Evolutionary conservation across 2,797 vertebrate genomes (phyloP).

Genomic region (Sternotherus odoratus): DNA sequence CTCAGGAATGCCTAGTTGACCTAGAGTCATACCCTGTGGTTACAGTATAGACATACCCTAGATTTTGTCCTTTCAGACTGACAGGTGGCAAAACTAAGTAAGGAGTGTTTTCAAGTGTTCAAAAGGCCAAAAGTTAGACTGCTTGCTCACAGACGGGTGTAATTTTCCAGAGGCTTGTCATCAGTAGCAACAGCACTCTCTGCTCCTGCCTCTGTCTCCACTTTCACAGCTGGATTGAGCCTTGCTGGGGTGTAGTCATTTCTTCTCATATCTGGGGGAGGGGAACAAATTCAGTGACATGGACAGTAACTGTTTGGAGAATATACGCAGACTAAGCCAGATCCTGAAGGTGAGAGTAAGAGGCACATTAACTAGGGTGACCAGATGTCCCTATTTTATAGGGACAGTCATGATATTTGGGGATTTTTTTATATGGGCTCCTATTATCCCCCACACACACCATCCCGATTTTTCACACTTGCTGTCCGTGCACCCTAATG

Average conservation of each 20-base stretch:
- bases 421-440: no score
- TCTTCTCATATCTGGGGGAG: slow-evolving; percentile 88
- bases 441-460: no score
- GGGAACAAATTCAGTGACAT: slow-evolving; percentile 55
- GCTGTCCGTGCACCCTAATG: no score
- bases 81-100: neutral
- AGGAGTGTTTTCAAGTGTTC: neutral
- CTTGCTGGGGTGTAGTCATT: slow-evolving; percentile 77
- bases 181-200: neutral
- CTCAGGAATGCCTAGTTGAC: neutral
- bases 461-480: no score
- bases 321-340: neutral
- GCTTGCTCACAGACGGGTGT: slow-evolving; percentile 75
- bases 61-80: neutral
- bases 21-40: neutral
- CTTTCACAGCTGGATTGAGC: slow-evolving; percentile 64
- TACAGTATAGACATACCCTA: neutral
- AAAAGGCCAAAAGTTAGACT: accelerated
- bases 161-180: slow-evolving; percentile 50
- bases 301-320: neutral
- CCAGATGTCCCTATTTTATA: no score
- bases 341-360: neutral
- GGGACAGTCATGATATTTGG: no score
- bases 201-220: slow-evolving; percentile 50
- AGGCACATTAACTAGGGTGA: no score